phyloP scores from a whole-genome alignment of 2,797 vertebrate genomes.

The Acrossocheilus wenchowensis region DNA sequence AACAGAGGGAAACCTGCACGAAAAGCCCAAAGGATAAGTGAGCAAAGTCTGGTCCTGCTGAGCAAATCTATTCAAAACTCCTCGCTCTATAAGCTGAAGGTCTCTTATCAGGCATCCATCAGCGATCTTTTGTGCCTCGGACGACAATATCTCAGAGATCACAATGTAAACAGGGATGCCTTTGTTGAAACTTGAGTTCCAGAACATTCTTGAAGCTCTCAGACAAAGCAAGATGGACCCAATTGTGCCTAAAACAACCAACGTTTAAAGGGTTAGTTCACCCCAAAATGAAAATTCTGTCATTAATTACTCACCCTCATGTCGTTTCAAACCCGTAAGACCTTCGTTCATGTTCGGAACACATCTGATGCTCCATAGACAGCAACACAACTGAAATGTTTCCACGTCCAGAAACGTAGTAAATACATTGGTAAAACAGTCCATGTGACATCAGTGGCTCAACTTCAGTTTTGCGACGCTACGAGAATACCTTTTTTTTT shows the following conservation, averaged over 20 bases:
- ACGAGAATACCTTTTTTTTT: too few species aligned
- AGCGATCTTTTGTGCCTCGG: constrained; percentile 49
- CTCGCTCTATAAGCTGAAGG: constrained; percentile 56
- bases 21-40: background rate
- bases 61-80: constrained; percentile 13
- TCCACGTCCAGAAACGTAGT: too few species aligned
- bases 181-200: constrained; percentile 59
- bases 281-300: too few species aligned
- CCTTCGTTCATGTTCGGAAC: too few species aligned
- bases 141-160: constrained; percentile 67
- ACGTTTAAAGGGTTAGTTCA: background rate
- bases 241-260: background rate
- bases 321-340: too few species aligned
- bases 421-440: too few species aligned
- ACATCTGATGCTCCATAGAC: too few species aligned
- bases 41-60: background rate
- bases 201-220: constrained; percentile 57
- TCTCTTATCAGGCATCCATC: constrained; percentile 69
- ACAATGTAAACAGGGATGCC: constrained; percentile 73
- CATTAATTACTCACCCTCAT: too few species aligned
- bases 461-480: too few species aligned
- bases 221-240: constrained; percentile 58
- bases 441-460: too few species aligned
- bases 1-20: constrained; percentile 9
- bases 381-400: too few species aligned